Base-by-base conservation (phyloP, 2,888 invertebrate genomes). In the Pedicia rivosa region DNA sequence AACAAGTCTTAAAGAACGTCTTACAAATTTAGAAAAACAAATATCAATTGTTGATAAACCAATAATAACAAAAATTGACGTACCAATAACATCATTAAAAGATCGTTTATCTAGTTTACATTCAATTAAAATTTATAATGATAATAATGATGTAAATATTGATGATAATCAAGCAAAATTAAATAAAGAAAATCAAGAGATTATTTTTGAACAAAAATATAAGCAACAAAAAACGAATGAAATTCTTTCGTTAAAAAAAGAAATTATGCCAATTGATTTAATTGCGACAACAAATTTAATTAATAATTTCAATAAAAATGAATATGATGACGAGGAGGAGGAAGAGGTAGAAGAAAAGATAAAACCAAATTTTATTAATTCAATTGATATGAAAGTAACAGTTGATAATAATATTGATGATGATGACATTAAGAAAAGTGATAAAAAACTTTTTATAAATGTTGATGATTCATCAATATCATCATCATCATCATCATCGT, bases 1-100 rank as follows among this genome's bases (percentile, higher is more conserved):
- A 29, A 70, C 65, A 45, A 71, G 73, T 43, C 63, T 76, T 29
- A 70, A 73, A 47, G 73, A 76, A 46, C 67, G 76, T 20, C 54
- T 77, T 31, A 70, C 70, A 35, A 70, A 67, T 40, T 63, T 74
- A 31, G 74, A 75, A 55, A 72, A 63, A 43, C 57, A 64, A 38
- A 55, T 61, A 17, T 44, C 48, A 20, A 52, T 53, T 22, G 45
- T 50, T 8, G 55, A 57, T 40, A 49, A 39, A 36, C 19, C 37
- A 16, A 28, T 39, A 27, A 42, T 42, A 19, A n/a, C 25, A 25
- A 35, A 35, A 39, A 44, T 42, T 8, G 57, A 58, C 46, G 53
- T 59, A 30, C 46, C 47, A 37, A 51, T 58, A 33, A 55, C 59
- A 46, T 55, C 58, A 41, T 44, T 63, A 27, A 61, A 57, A 48